Conservation (phyloP, 2,797 vertebrate species). For the Diplodus puntazzo region DNA sequence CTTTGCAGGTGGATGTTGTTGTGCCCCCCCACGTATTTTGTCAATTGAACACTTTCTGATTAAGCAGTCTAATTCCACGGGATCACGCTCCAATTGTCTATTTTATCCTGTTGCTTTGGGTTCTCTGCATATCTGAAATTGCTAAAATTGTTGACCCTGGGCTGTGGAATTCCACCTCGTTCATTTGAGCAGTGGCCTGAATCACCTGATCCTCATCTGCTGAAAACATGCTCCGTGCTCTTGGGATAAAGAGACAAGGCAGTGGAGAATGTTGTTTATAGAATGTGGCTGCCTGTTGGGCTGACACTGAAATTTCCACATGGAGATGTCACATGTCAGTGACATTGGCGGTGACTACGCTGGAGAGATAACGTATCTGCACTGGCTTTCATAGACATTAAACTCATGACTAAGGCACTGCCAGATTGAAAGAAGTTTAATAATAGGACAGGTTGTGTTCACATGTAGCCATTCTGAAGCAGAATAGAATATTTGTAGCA, state of each 20-base stretch:
- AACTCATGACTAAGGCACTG: slow-evolving; percentile 5
- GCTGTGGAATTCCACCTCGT: slow-evolving; percentile 73
- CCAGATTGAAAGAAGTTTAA: neutral
- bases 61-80: slow-evolving; percentile 80
- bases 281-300: slow-evolving; percentile 53
- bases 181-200: slow-evolving; percentile 53
- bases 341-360: neutral
- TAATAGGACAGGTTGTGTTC: neutral
- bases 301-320: slow-evolving; percentile 74
- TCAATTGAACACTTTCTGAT: slow-evolving; percentile 81
- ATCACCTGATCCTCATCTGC: slow-evolving; percentile 66
- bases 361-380: slow-evolving; percentile 6
- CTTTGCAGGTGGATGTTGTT: slow-evolving; percentile 80
- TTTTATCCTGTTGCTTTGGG: slow-evolving; percentile 80
- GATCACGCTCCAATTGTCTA: slow-evolving; percentile 82
- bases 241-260: slow-evolving; percentile 69
- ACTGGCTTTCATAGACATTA: neutral
- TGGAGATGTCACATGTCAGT: slow-evolving; percentile 34
- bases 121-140: slow-evolving; percentile 85
- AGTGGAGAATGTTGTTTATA: slow-evolving; percentile 79
- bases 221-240: slow-evolving; percentile 68
- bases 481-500: neutral
- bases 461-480: neutral
- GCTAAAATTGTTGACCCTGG: slow-evolving; percentile 83
- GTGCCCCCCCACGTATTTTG: slow-evolving; percentile 71